Evolutionary conservation across 2,888 invertebrate species (phyloP).

Genomic region (Drosophila formosana): DNA sequence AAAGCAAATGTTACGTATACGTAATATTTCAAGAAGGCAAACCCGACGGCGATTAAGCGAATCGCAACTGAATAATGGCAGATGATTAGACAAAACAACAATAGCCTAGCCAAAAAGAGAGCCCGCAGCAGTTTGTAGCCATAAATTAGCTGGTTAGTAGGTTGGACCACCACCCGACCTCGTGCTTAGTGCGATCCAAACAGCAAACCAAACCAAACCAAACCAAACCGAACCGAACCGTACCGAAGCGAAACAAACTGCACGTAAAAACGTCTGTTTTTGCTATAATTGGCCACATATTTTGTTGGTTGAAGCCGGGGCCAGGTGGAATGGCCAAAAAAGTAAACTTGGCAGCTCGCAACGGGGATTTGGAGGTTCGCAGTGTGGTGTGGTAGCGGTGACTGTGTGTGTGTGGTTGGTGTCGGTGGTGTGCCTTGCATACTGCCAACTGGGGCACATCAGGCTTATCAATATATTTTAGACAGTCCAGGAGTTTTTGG

Average conservation of each 20-base stretch:
- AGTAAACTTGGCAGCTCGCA: constrained; percentile 32
- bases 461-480: constrained; percentile 66
- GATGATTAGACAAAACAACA: constrained; percentile 61
- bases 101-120: constrained; percentile 22
- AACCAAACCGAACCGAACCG: constrained; percentile 14
- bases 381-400: constrained; percentile 1
- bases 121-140: constrained; percentile 56
- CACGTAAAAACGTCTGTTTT: constrained; percentile 76
- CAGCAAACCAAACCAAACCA: constrained; percentile 1
- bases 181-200: not conserved
- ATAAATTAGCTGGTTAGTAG: constrained; percentile 64
- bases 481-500: constrained; percentile 16
- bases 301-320: constrained; percentile 58
- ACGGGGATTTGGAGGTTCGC: constrained; percentile 23
- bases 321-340: constrained; percentile 52
- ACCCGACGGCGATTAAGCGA: constrained; percentile 41
- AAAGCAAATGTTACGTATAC: constrained; percentile 33
- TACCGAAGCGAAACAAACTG: constrained; percentile 43
- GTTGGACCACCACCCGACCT: constrained; percentile 6
- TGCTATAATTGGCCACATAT: constrained; percentile 78
- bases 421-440: constrained; percentile 40
- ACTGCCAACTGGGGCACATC: constrained; percentile 61
- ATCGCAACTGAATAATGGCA: constrained; percentile 57
- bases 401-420: constrained; percentile 12
- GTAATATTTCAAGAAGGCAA: constrained; percentile 30